phyloP scores from a whole-genome alignment of 2,113 vertebrate genomes.

The Halcyon malimbica region DNA sequence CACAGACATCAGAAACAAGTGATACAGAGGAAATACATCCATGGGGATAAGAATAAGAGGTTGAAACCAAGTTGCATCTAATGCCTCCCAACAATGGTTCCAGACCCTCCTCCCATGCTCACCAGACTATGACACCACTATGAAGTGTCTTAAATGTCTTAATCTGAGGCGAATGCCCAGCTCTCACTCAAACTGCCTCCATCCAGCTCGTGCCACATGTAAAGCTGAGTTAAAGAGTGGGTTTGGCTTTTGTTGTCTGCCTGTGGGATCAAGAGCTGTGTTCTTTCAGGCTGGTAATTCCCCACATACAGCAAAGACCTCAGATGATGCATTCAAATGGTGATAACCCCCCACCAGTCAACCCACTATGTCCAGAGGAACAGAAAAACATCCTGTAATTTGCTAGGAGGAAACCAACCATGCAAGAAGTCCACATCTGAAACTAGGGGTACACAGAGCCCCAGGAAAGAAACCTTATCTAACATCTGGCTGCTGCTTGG shows the following conservation, averaged over 20 bases:
- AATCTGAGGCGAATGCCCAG: background rate
- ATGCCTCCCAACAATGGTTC: background rate
- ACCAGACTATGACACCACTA: background rate
- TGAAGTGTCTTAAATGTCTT: background rate
- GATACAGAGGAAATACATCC: background rate
- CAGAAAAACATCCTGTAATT: background rate
- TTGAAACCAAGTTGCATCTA: background rate
- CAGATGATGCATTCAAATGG: background rate
- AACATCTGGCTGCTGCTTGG: background rate
- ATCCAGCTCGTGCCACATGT: background rate
- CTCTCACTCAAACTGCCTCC: background rate
- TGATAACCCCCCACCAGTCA: background rate
- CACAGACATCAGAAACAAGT: background rate
- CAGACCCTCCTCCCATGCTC: background rate
- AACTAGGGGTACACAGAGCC: background rate
- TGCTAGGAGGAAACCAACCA: background rate
- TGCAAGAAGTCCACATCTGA: background rate
- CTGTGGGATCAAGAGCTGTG: background rate
- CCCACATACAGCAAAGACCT: background rate
- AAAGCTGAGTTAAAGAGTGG: background rate
- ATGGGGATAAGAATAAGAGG: background rate
- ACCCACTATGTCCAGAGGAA: background rate
- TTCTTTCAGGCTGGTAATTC: rapidly evolving
- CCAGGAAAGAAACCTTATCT: background rate
- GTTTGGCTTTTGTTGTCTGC: background rate